Percentiles rank a stretch among this genome's conserved stretches.
These are phyloP conservation scores for Megaceryle torquata DNA, from an alignment of 2,113 vertebrate species.

Conservation along the genomic window DNA sequence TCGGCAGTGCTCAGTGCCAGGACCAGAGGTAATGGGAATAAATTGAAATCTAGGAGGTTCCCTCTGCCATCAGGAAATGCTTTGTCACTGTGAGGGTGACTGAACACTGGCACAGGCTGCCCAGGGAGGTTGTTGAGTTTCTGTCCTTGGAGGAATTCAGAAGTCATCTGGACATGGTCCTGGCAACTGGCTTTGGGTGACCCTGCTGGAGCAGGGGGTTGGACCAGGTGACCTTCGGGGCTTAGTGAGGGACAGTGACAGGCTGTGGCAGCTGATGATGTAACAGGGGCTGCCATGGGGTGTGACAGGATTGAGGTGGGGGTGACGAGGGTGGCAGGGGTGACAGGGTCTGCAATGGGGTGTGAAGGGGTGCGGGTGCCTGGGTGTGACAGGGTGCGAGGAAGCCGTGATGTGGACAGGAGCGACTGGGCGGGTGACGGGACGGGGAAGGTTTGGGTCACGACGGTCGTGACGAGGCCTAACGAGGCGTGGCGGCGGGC, in stretches of 20 bases:
- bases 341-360: background rate
- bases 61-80: background rate
- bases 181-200: background rate
- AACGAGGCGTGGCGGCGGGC: too few species aligned
- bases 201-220: background rate
- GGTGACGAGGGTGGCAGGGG: background rate
- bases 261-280: background rate
- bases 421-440: too few species aligned
- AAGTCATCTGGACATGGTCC: background rate
- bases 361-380: background rate
- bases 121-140: background rate
- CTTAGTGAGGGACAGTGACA: accelerated
- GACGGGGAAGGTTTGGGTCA: too few species aligned
- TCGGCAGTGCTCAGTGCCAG: background rate
- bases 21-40: background rate
- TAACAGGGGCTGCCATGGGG: too few species aligned
- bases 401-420: background rate
- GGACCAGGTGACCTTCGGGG: background rate
- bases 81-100: background rate
- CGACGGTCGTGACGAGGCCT: too few species aligned
- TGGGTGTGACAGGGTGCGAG: background rate
- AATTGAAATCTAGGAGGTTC: background rate
- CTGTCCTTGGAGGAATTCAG: background rate
- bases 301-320: background rate
- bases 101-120: background rate